Base-by-base conservation (phyloP, 64 coral and sea anemone species). In the Montipora capricornis region DNA sequence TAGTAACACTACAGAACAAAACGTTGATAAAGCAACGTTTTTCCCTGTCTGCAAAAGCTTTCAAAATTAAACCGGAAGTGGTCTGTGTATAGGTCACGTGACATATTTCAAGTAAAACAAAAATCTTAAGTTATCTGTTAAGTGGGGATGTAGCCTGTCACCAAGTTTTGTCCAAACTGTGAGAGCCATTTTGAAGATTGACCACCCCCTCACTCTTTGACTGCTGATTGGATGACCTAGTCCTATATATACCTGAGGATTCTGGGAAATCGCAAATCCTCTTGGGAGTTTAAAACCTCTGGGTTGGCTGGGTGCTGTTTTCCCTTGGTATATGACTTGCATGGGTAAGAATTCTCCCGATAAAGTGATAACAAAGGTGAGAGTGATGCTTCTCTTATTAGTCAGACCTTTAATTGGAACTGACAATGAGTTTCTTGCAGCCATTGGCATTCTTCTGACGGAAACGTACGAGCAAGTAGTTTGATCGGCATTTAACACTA, bases 361-460 rank as follows among this genome's bases (percentile, higher is more conserved):
- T 4, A 75, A 75, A n/a, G 73, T 37, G 37, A 75, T 75, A 75
- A 75, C 24, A 24, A 75, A 75, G 37, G 88, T 90, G 19, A 89
- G 74, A 67, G 90, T 92, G 55, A 90, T 92, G 45, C 83, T 82
- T n/a, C 90, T 64, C 64, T 92, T 92, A 60, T 92, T 80, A 3
- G 79, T 66, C 3, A 83, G 64, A 29, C 80, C 66, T 70, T 82
- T 75, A 44, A 92, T 84, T 8, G 90, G 90, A 4, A 92, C 90
- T 46, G 90, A 47, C n/a, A 44, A 57, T 0, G 90, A 16, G 51
- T 84, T 84, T 16, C n/a, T 5, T 16, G 47, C 12, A 6, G 48
- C 47, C 90, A 82, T 81, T 13, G 77, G 82, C 76, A 81, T 80
- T 73, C 68, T 83, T 9, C 73, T 1, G 37, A 1, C 73, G 1